A percentile compares a stretch with the other conserved stretches of the same genome.
Conservation (phyloP, 1,140 invertebrate species). For the Bombus difficillimus region DNA sequence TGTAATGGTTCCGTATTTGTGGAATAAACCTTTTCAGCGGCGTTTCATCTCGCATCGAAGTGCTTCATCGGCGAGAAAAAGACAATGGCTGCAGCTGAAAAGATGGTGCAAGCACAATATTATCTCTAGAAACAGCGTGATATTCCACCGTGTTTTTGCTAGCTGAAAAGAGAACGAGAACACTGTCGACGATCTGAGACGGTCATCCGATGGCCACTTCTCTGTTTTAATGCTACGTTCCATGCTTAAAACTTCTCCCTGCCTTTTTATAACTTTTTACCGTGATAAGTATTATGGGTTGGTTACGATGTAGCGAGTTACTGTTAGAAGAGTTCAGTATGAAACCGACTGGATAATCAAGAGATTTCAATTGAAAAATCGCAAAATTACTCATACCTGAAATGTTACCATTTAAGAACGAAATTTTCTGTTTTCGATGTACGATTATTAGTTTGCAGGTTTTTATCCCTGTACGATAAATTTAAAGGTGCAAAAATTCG, state of each 20-base stretch:
- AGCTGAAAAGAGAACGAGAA: neutral
- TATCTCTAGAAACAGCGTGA: slow-evolving; percentile 60
- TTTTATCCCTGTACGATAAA: too few species aligned
- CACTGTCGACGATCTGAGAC: neutral
- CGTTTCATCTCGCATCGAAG: slow-evolving; percentile 37
- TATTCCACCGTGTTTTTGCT: slow-evolving; percentile 56
- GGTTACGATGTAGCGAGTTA: neutral
- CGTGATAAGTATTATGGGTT: neutral
- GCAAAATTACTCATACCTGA: too few species aligned
- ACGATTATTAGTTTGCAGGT: too few species aligned
- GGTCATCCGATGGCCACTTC: slow-evolving; percentile 11
- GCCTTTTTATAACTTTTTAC: too few species aligned
- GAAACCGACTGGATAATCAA: too few species aligned
- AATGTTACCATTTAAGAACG: too few species aligned
- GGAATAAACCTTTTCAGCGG: slow-evolving; percentile 26
- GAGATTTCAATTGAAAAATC: too few species aligned
- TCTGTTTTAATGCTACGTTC: neutral
- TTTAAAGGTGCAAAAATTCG: too few species aligned
- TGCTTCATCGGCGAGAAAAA: slow-evolving; percentile 52
- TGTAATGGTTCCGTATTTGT: slow-evolving; percentile 11
- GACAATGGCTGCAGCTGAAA: slow-evolving; percentile 44
- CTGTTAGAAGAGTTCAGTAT: neutral
- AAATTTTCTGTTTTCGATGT: too few species aligned
- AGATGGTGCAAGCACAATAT: slow-evolving; percentile 63
- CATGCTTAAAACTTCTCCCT: neutral